These are phyloP conservation scores for Aspidoscelis tigris DNA, from an alignment of 2,113 vertebrate species.

Conservation along the genomic window DNA sequence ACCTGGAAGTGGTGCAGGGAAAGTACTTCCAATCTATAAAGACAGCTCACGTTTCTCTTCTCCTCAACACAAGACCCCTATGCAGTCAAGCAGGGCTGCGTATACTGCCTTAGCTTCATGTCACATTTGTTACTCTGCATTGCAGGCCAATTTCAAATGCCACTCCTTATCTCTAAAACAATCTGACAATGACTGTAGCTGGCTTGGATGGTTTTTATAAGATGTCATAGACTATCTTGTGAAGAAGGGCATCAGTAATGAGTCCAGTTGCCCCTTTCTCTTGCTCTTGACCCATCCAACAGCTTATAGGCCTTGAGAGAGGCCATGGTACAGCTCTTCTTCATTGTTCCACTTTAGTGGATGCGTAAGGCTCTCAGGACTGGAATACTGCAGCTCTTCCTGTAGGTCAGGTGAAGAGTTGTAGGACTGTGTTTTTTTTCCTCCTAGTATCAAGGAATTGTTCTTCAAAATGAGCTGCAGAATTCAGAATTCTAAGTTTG, in stretches of 20 bases:
- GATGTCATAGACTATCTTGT: slow-evolving; percentile 38
- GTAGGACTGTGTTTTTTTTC: no score
- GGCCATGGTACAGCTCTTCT: not conserved
- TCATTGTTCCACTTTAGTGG: not conserved
- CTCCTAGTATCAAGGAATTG: no score
- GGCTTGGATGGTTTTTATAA: slow-evolving; percentile 21
- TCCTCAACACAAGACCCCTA: slow-evolving; percentile 55
- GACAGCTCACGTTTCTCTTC: slow-evolving; percentile 59
- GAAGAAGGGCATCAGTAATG: not conserved
- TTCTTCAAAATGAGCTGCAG: not conserved
- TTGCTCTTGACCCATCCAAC: not conserved
- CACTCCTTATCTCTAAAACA: slow-evolving; percentile 53
- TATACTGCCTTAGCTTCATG: slow-evolving; percentile 43
- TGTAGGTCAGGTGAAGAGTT: no score
- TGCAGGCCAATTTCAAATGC: slow-evolving; percentile 39
- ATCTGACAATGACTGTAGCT: slow-evolving; percentile 40
- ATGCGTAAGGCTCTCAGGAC: not conserved
- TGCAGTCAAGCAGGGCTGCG: slow-evolving; percentile 52
- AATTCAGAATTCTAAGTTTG: not conserved
- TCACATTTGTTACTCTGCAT: slow-evolving; percentile 57
- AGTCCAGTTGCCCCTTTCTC: not conserved
- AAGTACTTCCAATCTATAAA: slow-evolving; percentile 55
- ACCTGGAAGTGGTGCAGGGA: slow-evolving; percentile 68
- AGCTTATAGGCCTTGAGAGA: not conserved
- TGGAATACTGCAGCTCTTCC: not conserved